Conservation (phyloP, 2,888 invertebrate species). For the Agrochola litura region DNA sequence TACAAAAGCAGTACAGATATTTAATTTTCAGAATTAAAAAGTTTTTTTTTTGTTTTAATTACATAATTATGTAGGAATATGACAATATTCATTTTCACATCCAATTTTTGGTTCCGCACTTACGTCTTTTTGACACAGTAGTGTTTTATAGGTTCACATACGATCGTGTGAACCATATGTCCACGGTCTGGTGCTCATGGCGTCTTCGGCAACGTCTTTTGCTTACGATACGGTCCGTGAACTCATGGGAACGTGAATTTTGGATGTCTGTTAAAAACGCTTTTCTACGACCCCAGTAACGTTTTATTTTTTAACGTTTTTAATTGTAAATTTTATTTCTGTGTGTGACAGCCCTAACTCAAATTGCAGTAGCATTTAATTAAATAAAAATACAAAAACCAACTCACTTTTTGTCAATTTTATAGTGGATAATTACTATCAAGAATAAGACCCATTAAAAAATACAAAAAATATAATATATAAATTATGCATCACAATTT, state of each 20-base stretch:
- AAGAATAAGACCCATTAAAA: background rate
- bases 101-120: constrained; percentile 2
- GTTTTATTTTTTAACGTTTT: background rate
- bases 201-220: constrained; percentile 84
- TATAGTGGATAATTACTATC: constrained; percentile 17
- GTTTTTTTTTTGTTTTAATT: too few relatives aligned
- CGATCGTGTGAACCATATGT: constrained; percentile 79
- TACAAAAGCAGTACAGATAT: background rate
- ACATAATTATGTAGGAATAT: background rate
- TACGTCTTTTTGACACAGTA: constrained; percentile 36
- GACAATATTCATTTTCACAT: background rate
- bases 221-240: constrained; percentile 76
- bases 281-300: constrained; percentile 25
- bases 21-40: background rate
- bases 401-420: background rate
- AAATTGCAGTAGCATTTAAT: constrained; percentile 3
- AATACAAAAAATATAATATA: background rate
- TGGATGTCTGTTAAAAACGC: constrained; percentile 55
- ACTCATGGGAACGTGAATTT: constrained; percentile 72
- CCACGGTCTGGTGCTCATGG: constrained; percentile 78
- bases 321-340: accelerated
- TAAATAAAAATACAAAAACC: background rate
- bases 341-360: constrained; percentile 12
- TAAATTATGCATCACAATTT: constrained; percentile 17
- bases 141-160: constrained; percentile 75